phyloP scores from a whole-genome alignment of 64 coral and sea anemone genomes.

The Pocillopora damicornis region DNA sequence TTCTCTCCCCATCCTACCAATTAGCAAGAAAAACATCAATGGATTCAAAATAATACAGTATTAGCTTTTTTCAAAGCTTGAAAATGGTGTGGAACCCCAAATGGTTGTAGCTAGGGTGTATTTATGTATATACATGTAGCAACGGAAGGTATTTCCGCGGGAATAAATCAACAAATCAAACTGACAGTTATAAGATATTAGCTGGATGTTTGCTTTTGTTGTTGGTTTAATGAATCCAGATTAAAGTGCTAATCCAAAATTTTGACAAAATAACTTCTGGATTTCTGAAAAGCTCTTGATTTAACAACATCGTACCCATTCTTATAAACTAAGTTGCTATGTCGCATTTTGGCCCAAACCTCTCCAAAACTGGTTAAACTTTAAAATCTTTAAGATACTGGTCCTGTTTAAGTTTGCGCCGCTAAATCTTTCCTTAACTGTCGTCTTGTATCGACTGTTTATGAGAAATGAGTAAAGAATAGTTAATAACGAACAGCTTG shows the following conservation, averaged over 20 bases:
- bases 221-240: neutral
- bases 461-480: neutral
- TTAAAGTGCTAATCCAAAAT: neutral
- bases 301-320: neutral
- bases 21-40: no score
- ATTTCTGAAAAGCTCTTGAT: neutral
- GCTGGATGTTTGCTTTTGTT: neutral
- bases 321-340: neutral
- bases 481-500: neutral
- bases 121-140: no score
- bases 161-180: no score
- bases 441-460: no score
- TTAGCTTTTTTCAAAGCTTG: no score
- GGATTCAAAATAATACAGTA: no score
- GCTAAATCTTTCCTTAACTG: no score
- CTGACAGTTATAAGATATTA: neutral
- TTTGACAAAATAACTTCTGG: neutral
- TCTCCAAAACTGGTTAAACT: no score
- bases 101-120: neutral
- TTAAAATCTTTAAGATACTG: no score
- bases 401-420: no score
- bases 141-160: neutral
- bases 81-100: neutral
- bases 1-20: no score
- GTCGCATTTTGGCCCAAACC: no score